A percentile compares a stretch with the other conserved stretches of the same genome.
These are phyloP conservation scores for Formica aserva DNA, from an alignment of 2,888 invertebrate species.

Conservation along the genomic window DNA sequence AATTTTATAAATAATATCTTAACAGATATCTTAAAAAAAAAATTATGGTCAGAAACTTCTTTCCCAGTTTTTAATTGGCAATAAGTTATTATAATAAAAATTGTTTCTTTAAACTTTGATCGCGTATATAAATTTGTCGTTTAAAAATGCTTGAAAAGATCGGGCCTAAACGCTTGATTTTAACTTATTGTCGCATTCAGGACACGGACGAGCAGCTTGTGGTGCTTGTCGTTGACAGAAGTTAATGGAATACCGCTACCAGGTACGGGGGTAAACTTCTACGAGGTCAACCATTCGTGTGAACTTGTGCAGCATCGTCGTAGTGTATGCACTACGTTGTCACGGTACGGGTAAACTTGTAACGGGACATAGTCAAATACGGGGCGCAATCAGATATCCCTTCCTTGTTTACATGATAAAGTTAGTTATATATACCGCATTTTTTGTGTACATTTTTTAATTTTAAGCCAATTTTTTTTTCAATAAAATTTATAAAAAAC, in stretches of 20 bases:
- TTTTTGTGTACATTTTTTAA: not conserved
- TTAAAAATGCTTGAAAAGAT: constrained; percentile 3
- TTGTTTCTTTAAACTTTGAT: not conserved
- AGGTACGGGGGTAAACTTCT: constrained; percentile 49
- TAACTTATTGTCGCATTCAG: constrained; percentile 50
- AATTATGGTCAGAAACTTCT: not conserved
- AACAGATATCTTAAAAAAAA: not conserved
- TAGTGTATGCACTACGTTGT: constrained; percentile 47
- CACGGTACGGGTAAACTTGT: constrained; percentile 50
- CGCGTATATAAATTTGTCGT: not conserved
- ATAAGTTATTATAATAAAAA: not conserved
- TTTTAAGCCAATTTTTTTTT: not conserved
- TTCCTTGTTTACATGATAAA: constrained; percentile 27
- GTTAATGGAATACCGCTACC: constrained; percentile 54
- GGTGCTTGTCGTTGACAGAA: constrained; percentile 53
- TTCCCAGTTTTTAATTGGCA: not conserved
- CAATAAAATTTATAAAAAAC: not conserved
- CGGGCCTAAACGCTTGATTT: constrained; percentile 39
- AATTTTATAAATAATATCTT: not conserved
- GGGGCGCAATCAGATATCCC: constrained; percentile 44
- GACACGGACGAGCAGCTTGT: constrained; percentile 38
- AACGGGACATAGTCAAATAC: constrained; percentile 40
- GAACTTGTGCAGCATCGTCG: constrained; percentile 50
- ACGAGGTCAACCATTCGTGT: constrained; percentile 52
- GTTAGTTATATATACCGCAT: not conserved